Evolutionary conservation across 2,113 vertebrate species (phyloP).

Genomic region (Takifugu bimaculatus): DNA sequence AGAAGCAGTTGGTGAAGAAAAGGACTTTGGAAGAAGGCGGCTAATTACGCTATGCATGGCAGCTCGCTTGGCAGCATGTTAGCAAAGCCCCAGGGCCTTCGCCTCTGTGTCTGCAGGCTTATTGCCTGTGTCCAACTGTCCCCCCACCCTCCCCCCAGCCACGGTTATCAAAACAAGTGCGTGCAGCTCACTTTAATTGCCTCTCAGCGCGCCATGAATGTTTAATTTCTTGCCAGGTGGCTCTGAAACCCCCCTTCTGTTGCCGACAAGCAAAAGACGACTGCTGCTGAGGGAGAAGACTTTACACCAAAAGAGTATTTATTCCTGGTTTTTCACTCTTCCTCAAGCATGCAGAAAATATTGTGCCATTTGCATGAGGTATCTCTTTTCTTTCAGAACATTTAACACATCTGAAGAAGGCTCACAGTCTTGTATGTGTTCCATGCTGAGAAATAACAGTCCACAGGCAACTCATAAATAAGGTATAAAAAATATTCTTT

Average conservation of each 20-base stretch:
- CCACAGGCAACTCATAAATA: constrained; percentile 76
- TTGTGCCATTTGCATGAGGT: constrained; percentile 73
- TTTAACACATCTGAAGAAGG: constrained; percentile 62
- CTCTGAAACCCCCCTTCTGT: constrained; percentile 20
- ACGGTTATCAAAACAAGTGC: constrained; percentile 42
- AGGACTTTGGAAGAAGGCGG: constrained; percentile 42
- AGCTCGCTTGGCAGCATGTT: constrained; percentile 47
- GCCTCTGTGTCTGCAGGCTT: constrained; percentile 33
- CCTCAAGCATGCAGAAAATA: constrained; percentile 73
- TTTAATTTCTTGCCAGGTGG: constrained; percentile 24
- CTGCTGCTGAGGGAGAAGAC: constrained; percentile 35
- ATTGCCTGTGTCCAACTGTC: constrained; percentile 27
- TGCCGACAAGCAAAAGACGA: constrained; percentile 23
- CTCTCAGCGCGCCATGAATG: constrained; percentile 9
- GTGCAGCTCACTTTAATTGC: constrained; percentile 13
- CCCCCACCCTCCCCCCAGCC: constrained; percentile 17
- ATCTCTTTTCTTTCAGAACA: constrained; percentile 59
- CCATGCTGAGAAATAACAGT: constrained; percentile 68
- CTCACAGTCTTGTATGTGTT: constrained; percentile 62
- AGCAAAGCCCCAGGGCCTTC: constrained; percentile 35
- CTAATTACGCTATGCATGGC: constrained; percentile 51
- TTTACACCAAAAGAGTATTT: constrained; percentile 80
- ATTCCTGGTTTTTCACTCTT: constrained; percentile 79
- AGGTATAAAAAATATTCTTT: constrained; percentile 79
- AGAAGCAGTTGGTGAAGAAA: constrained; percentile 56